Percentiles rank a stretch among this genome's conserved stretches.
Evolutionary conservation across 1,140 invertebrate genomes (phyloP).

Genomic region (Halesus radiatus): DNA sequence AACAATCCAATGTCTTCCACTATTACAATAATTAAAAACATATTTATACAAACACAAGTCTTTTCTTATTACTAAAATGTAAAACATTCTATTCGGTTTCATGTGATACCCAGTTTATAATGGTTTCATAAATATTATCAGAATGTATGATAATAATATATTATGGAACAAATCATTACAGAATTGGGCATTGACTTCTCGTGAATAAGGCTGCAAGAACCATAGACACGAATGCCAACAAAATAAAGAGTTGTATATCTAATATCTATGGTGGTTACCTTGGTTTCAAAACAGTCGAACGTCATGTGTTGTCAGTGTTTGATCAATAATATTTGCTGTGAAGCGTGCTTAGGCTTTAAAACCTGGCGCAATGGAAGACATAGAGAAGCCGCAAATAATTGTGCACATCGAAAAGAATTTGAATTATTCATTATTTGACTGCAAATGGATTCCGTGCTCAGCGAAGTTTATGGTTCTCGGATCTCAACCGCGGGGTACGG

Average conservation of each 20-base stretch:
- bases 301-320: constrained; percentile 18
- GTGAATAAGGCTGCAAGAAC: too few relatives aligned
- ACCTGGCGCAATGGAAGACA: constrained; percentile 63
- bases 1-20: not conserved
- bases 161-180: too few relatives aligned
- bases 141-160: too few relatives aligned
- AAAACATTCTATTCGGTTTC: too few relatives aligned
- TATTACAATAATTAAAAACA: not conserved
- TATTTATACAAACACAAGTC: too few relatives aligned
- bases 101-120: too few relatives aligned
- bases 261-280: not conserved
- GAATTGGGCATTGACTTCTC: too few relatives aligned
- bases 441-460: constrained; percentile 95
- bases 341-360: not conserved
- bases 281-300: constrained; percentile 27
- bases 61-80: too few relatives aligned
- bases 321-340: constrained; percentile 8
- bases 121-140: too few relatives aligned
- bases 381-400: constrained; percentile 92
- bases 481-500: constrained; percentile 85
- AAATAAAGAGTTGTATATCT: too few relatives aligned
- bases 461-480: constrained; percentile 93
- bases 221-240: too few relatives aligned
- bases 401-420: constrained; percentile 87
- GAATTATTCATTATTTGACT: constrained; percentile 90